phyloP scores from a whole-genome alignment of 2,113 vertebrate genomes.

The Nothobranchius furzeri region DNA sequence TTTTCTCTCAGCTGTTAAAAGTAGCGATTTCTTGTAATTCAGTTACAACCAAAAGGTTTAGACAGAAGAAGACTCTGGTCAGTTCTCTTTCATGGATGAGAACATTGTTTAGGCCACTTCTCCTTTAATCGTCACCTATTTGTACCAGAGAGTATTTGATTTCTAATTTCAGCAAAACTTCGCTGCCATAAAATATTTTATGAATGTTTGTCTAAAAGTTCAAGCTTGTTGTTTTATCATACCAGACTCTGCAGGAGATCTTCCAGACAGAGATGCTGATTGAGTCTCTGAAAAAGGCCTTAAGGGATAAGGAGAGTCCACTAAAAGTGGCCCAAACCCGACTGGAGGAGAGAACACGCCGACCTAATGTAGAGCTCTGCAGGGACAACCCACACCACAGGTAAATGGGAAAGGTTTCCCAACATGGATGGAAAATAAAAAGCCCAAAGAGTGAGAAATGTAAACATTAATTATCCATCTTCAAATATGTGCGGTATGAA shows the following conservation, averaged over 20 bases:
- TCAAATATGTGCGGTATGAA: too few relatives aligned
- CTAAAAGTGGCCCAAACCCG: conserved; percentile 93
- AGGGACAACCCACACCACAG: conserved; percentile 85
- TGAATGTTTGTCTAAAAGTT: too few relatives aligned
- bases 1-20: conserved; percentile 22
- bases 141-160: not conserved
- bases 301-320: conserved; percentile 84
- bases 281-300: conserved; percentile 85
- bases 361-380: conserved; percentile 91
- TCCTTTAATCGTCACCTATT: not conserved
- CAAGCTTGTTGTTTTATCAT: not conserved
- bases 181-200: too few relatives aligned
- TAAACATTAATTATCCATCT: too few relatives aligned
- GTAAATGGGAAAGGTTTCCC: conserved; percentile 52
- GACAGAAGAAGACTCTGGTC: conserved; percentile 33
- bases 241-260: conserved; percentile 89
- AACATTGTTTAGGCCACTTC: not conserved
- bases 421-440: too few relatives aligned
- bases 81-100: conserved; percentile 8
- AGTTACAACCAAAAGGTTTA: conserved; percentile 48
- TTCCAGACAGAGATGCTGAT: conserved; percentile 89
- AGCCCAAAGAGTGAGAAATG: too few relatives aligned
- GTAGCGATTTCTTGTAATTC: conserved; percentile 32
- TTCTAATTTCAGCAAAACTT: too few relatives aligned
- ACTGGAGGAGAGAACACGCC: conserved; percentile 86